Conservation (phyloP, 1,140 invertebrate genomes). For the Drosophila kikkawai region DNA sequence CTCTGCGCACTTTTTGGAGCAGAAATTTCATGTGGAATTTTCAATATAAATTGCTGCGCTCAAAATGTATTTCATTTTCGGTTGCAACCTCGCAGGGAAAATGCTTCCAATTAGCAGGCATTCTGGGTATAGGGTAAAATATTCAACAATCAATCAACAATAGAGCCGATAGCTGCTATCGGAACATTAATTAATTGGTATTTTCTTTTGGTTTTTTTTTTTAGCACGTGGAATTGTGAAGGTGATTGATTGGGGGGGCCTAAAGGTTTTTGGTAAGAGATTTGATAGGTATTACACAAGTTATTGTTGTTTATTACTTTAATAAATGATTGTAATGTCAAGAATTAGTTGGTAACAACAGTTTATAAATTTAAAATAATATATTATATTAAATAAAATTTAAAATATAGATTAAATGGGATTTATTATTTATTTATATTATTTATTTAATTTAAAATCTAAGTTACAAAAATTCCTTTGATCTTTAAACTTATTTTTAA, state of each 20-base stretch:
- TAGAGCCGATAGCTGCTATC: constrained; percentile 36
- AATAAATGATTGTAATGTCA: constrained; percentile 5
- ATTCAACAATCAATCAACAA: constrained; percentile 21
- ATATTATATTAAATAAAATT: not conserved
- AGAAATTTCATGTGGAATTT: constrained; percentile 67
- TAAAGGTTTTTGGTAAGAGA: constrained; percentile 8
- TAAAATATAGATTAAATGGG: not conserved
- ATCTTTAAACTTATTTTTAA: not conserved
- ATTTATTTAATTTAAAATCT: no score
- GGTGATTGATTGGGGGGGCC: constrained; percentile 31
- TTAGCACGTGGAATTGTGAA: constrained; percentile 6
- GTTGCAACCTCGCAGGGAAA: constrained; percentile 12
- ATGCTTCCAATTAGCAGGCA: constrained; percentile 45
- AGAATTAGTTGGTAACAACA: no score
- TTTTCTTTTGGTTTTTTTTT: not conserved
- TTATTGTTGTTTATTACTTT: constrained; percentile 11
- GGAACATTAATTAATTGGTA: constrained; percentile 36
- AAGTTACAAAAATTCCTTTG: no score
- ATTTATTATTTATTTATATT: no score
- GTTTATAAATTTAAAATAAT: not conserved
- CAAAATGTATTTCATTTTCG: constrained; percentile 39
- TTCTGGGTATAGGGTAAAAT: constrained; percentile 8
- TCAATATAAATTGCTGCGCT: constrained; percentile 67
- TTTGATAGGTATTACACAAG: constrained; percentile 5
- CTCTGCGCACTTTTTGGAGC: constrained; percentile 70